phyloP scores from a whole-genome alignment of 2,797 vertebrate species.

The Tachyglossus aculeatus region DNA sequence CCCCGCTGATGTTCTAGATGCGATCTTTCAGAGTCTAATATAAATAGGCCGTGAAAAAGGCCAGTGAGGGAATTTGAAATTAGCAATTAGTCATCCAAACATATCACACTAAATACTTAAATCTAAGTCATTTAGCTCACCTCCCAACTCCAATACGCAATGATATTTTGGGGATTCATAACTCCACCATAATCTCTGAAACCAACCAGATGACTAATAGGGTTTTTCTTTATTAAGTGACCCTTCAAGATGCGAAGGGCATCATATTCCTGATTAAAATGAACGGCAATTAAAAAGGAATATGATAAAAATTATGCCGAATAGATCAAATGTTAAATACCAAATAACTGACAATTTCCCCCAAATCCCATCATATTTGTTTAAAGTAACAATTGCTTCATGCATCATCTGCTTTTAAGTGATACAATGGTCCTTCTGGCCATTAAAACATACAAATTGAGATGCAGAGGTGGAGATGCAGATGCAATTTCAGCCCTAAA shows the following conservation, averaged over 20 bases:
- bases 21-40: constrained; percentile 57
- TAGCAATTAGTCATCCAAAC: constrained; percentile 47
- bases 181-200: neutral
- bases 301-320: neutral
- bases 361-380: neutral
- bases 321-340: neutral
- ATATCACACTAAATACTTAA: constrained; percentile 35
- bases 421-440: too few relatives aligned
- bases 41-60: constrained; percentile 51
- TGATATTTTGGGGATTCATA: constrained; percentile 28
- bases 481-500: too few relatives aligned
- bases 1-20: constrained; percentile 50
- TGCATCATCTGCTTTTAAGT: too few relatives aligned
- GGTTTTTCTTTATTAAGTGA: neutral
- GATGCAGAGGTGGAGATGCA: too few relatives aligned
- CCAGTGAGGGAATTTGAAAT: constrained; percentile 49
- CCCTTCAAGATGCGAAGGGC: neutral
- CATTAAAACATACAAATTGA: too few relatives aligned
- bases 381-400: neutral
- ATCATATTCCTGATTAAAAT: too few relatives aligned
- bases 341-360: neutral
- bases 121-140: constrained; percentile 27
- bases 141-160: constrained; percentile 21
- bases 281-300: neutral
- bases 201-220: neutral